phyloP scores from a whole-genome alignment of 1,140 invertebrate species.

The Bilobella aurantiaca region DNA sequence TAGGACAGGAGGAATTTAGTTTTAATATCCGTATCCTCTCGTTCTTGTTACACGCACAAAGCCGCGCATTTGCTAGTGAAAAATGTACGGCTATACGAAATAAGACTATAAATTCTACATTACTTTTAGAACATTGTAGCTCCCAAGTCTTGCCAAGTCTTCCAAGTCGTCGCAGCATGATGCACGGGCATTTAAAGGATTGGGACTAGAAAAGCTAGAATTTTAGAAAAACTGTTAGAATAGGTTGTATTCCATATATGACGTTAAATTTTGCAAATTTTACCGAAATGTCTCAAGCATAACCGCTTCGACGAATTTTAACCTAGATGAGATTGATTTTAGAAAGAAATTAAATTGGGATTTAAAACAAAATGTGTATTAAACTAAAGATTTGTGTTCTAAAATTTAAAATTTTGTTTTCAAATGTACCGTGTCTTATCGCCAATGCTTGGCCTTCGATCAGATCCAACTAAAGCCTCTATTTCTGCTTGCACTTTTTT shows the following conservation, averaged over 20 bases:
- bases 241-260: background rate
- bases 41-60: no score
- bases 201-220: background rate
- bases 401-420: constrained; percentile 34
- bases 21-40: no score
- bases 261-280: no score
- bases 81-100: background rate
- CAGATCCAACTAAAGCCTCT: constrained; percentile 52
- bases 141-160: background rate
- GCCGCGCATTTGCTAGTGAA: no score
- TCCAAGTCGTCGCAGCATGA: background rate
- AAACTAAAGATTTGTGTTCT: background rate
- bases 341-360: background rate
- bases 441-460: constrained; percentile 53
- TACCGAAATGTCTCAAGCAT: constrained; percentile 7
- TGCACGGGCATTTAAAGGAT: background rate
- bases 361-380: background rate
- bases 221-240: background rate
- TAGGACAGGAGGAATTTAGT: no score
- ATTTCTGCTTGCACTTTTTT: constrained; percentile 43
- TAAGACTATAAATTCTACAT: background rate
- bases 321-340: background rate
- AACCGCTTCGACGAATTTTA: background rate
- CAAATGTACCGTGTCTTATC: constrained; percentile 53
- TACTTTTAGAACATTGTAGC: background rate